These are phyloP conservation scores for Pitta sordida DNA, from an alignment of 2,113 vertebrate genomes.

Conservation along the genomic window DNA sequence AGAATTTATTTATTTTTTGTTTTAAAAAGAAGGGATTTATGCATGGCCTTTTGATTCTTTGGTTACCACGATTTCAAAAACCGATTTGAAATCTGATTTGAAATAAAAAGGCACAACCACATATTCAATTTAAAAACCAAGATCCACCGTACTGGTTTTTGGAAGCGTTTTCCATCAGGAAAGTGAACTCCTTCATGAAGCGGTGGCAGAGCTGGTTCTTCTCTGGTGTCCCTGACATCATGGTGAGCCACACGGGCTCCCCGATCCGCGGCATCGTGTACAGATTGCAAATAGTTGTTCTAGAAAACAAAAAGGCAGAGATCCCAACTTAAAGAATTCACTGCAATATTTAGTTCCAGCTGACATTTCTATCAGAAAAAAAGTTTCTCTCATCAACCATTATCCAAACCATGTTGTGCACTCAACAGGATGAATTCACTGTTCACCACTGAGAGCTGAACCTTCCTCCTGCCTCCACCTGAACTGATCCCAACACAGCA, in stretches of 20 bases:
- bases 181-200: constrained; percentile 94
- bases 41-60: not conserved
- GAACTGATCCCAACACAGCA: not conserved
- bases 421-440: not conserved
- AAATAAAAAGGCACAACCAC: not conserved
- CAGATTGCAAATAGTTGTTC: constrained; percentile 93
- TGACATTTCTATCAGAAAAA: not conserved
- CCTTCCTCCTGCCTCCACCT: not conserved
- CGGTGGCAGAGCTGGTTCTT: constrained; percentile 96
- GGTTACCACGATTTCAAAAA: not conserved
- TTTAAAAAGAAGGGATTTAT: not conserved
- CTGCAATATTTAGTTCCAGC: not conserved
- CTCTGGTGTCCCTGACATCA: constrained; percentile 93
- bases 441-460: not conserved
- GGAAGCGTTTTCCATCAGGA: constrained; percentile 94
- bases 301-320: constrained; percentile 60
- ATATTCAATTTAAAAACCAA: not conserved
- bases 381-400: not conserved
- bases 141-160: constrained; percentile 91
- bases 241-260: constrained; percentile 96
- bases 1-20: not conserved
- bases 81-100: not conserved
- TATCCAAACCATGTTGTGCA: not conserved
- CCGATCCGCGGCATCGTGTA: constrained; percentile 97
- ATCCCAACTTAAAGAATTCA: not conserved